Percentiles rank a stretch among this genome's conserved stretches.
phyloP scores from a whole-genome alignment of 1,140 invertebrate species.

The Bombus soroeensis region DNA sequence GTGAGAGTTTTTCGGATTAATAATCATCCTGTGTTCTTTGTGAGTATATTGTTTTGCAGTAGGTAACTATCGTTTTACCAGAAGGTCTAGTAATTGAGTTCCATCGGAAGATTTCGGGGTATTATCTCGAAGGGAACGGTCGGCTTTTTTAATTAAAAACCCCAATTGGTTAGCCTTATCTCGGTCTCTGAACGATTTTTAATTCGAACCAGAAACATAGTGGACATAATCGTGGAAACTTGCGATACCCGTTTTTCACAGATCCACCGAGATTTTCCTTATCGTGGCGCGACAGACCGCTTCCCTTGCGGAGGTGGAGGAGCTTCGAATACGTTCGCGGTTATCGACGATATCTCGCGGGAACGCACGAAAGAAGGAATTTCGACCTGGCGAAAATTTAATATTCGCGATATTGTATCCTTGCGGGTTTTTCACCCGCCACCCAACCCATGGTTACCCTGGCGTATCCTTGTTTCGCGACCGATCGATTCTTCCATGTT shows the following conservation, averaged over 20 bases:
- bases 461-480: background rate
- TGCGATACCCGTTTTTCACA: slow-evolving; percentile 19
- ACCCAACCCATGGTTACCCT: background rate
- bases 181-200: background rate
- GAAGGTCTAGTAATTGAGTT: background rate
- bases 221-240: background rate
- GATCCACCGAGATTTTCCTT: slow-evolving; percentile 36
- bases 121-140: background rate
- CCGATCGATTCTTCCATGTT: background rate
- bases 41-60: background rate
- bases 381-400: slow-evolving; percentile 22
- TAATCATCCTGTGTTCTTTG: background rate
- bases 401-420: slow-evolving; percentile 50
- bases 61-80: background rate
- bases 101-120: background rate
- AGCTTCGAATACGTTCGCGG: slow-evolving; percentile 7
- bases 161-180: background rate
- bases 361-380: slow-evolving; percentile 26
- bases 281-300: slow-evolving; percentile 26
- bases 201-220: slow-evolving; percentile 7
- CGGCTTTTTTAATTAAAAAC: background rate
- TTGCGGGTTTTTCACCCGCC: background rate
- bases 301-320: background rate
- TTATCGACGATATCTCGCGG: slow-evolving; percentile 49
- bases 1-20: background rate